Evolutionary conservation across 2,113 vertebrate genomes (phyloP).

Genomic region (Paedocypris sp.): DNA sequence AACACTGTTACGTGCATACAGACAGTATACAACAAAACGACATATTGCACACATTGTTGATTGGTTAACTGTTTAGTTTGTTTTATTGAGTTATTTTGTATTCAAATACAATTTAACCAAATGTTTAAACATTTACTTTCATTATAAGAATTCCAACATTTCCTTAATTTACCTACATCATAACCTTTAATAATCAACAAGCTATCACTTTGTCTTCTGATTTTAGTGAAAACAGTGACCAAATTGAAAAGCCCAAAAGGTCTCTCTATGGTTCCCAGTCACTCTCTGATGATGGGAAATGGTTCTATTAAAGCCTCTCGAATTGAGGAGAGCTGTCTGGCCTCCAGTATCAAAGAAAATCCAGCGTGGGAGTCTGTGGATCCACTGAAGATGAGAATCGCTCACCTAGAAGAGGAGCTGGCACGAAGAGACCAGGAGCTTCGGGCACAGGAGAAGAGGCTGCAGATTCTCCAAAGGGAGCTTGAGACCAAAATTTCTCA

Average conservation of each 20-base stretch:
- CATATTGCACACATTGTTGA: too few relatives aligned
- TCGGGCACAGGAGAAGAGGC: conserved; percentile 42
- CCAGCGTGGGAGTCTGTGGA: conserved; percentile 43
- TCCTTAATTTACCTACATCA: too few relatives aligned
- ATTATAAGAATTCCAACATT: too few relatives aligned
- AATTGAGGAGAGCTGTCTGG: conserved; percentile 51
- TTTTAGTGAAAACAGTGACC: not conserved
- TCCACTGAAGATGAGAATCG: conserved; percentile 50
- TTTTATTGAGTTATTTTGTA: too few relatives aligned
- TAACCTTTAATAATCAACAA: not conserved
- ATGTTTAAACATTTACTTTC: too few relatives aligned
- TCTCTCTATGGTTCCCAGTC: conserved; percentile 56
- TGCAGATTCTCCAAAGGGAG: conserved; percentile 54
- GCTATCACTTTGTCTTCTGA: not conserved
- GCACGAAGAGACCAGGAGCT: conserved; percentile 47
- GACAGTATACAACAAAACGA: too few relatives aligned
- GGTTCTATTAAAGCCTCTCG: conserved; percentile 61
- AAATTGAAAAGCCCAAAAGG: conserved; percentile 17
- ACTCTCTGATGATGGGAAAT: conserved; percentile 61
- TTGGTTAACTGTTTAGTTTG: too few relatives aligned
- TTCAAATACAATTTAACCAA: too few relatives aligned
- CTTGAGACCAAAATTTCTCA: conserved; percentile 57
- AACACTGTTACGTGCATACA: too few relatives aligned
- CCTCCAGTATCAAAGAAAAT: conserved; percentile 40
- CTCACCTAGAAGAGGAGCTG: conserved; percentile 56